phyloP scores from a whole-genome alignment of 1,140 invertebrate genomes.

The Trachymyrmex septentrionalis region DNA sequence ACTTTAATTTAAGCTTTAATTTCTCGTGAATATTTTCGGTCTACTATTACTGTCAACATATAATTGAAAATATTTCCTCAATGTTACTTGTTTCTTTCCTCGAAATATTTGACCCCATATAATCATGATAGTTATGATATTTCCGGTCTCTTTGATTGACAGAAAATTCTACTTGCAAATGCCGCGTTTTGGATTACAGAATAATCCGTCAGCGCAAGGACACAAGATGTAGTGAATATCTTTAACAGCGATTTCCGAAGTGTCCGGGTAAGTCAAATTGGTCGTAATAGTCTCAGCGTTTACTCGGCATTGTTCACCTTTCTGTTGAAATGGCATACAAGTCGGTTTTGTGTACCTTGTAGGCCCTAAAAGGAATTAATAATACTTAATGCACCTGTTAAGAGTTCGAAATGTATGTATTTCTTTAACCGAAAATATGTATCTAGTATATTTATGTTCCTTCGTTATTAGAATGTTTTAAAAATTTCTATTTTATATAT shows the following conservation, averaged over 20 bases:
- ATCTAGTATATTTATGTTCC: not conserved
- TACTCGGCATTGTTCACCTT: slow-evolving; percentile 74
- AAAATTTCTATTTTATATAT: not conserved
- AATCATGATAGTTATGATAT: not conserved
- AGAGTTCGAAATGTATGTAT: not conserved
- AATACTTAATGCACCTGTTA: not conserved
- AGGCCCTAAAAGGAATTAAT: slow-evolving; percentile 55
- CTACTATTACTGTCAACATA: not conserved
- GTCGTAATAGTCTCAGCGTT: slow-evolving; percentile 50
- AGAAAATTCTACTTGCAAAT: slow-evolving; percentile 58
- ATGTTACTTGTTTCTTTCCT: not conserved
- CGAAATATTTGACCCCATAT: not conserved
- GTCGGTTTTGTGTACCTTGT: slow-evolving; percentile 73
- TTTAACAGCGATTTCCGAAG: slow-evolving; percentile 58
- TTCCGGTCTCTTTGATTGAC: not conserved
- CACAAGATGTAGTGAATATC: slow-evolving; percentile 76
- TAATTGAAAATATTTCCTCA: not conserved
- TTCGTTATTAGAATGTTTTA: not conserved
- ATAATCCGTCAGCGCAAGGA: slow-evolving; percentile 74
- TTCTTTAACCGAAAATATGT: not conserved
- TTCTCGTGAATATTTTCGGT: not conserved
- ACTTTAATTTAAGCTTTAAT: not conserved
- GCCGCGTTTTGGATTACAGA: slow-evolving; percentile 63
- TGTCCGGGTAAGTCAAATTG: slow-evolving; percentile 74
- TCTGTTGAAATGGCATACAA: slow-evolving; percentile 65